These are phyloP conservation scores for Staurois parvus DNA, from an alignment of 2,797 vertebrate species.

Conservation along the genomic window DNA sequence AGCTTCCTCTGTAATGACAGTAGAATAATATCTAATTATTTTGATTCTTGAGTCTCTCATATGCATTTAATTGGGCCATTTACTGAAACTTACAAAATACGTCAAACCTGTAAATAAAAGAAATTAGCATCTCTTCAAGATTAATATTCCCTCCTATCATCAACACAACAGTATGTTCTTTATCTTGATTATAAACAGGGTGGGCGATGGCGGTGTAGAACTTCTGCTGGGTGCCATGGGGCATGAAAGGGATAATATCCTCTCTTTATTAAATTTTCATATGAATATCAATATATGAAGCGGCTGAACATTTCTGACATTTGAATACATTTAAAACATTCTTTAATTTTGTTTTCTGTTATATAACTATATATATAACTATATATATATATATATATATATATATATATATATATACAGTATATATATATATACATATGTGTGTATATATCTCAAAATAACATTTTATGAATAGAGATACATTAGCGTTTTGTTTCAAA, in stretches of 20 bases:
- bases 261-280: slow-evolving; percentile 14
- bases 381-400: too few species aligned
- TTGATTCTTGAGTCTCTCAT: not conserved
- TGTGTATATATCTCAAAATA: not conserved
- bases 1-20: too few species aligned
- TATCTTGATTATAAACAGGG: slow-evolving; percentile 6
- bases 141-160: not conserved
- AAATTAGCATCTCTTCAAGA: not conserved
- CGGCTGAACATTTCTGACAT: slow-evolving; percentile 1
- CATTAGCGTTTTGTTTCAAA: not conserved
- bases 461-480: not conserved
- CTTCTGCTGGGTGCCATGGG: slow-evolving; percentile 5
- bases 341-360: not conserved
- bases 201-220: not conserved
- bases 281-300: not conserved
- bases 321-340: slow-evolving; percentile 9
- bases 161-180: not conserved
- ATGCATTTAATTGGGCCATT: not conserved
- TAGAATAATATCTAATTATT: not conserved
- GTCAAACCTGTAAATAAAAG: not conserved
- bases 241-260: slow-evolving; percentile 11
- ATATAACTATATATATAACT: too few species aligned
- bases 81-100: not conserved
- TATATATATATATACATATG: too few species aligned
- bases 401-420: not conserved